Base-by-base conservation (phyloP, 2,113 vertebrate genomes). In the Siniperca chuatsi region DNA sequence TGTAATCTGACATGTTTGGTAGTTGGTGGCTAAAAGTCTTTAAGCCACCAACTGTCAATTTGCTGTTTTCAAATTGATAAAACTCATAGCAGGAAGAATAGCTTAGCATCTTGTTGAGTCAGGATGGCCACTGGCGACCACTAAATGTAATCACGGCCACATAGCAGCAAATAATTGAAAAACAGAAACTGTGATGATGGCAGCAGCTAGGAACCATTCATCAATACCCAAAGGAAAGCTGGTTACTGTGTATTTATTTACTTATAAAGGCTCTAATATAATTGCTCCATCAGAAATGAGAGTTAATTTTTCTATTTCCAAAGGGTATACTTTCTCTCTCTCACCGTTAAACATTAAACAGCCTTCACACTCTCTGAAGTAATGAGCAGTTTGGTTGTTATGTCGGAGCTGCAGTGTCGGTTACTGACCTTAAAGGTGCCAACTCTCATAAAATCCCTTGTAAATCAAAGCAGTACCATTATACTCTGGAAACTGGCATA, bases 91-190 rank as follows among this genome's bases (percentile, higher is more conserved):
- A 54, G 48, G n/a, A 85, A 62, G 69, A 81, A 81, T 42, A 84
- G 72, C 46, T 73, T 16, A 73, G 70, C 82, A 60, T 88, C 72
- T 77, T 84, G 79, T 75, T 52, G 57, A 80, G 76, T 69, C 80
- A 72, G 76, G 58, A 86, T 57, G 58, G 57, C 91, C 79, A 75
- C 84, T 21, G 71, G 78, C 78, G 0, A 42, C 69, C 74, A 76
- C 87, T 92, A 88, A 70, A 87, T 60, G 61, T 46, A 81, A 82
- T 87, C 85, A 82, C 1, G 40, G 79, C 77, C 0, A 42, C 71
- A 52, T 74, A 18, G 84, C 85, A 52, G 74, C 83, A 79, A 81
- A 86, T 90, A 37, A 91, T 78, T 82, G 82, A 76, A 92, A 78
- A 69, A 74, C n/a, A 82, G 74, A 70, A 77, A 55, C 1, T 18